Percentiles rank a stretch among this genome's conserved stretches.
These are phyloP conservation scores for Babylonia areolata DNA, from an alignment of 1,140 invertebrate genomes.

Conservation along the genomic window DNA sequence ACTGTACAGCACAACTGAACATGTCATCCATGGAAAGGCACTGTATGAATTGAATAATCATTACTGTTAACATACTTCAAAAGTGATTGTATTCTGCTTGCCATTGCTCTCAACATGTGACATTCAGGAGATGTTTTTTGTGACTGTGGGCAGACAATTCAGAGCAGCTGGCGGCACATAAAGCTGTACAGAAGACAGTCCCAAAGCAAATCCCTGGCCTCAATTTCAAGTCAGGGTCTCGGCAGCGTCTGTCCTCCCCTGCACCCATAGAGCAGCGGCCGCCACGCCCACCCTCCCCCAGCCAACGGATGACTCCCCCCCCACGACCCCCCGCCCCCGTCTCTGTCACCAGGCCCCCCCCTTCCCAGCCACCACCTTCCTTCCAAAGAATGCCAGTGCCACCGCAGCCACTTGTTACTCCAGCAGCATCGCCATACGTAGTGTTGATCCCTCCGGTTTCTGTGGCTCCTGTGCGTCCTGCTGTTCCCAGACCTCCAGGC, in stretches of 20 bases:
- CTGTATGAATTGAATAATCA: too few relatives aligned
- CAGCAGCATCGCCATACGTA: background rate
- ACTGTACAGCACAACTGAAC: too few relatives aligned
- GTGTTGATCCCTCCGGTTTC: background rate
- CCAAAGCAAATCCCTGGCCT: conserved; percentile 44
- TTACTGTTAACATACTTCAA: too few relatives aligned
- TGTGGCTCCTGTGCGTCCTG: background rate
- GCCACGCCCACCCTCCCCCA: background rate
- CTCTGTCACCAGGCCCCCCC: background rate
- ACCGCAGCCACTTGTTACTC: background rate
- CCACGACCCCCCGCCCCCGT: background rate
- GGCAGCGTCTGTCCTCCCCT: conserved; percentile 21
- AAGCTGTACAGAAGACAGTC: conserved; percentile 18
- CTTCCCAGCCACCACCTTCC: background rate
- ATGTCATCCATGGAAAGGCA: too few relatives aligned
- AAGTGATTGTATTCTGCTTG: too few relatives aligned
- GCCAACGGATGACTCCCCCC: too few relatives aligned
- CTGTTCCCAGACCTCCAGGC: too few relatives aligned
- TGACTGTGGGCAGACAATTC: conserved; percentile 33
- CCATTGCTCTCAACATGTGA: too few relatives aligned
- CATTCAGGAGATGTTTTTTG: too few relatives aligned
- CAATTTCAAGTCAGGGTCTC: conserved; percentile 30
- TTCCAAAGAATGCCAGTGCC: background rate
- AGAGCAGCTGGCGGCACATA: conserved; percentile 30
- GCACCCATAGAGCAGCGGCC: background rate